phyloP scores from a whole-genome alignment of 2,888 invertebrate species.

The Carabus problematicus region DNA sequence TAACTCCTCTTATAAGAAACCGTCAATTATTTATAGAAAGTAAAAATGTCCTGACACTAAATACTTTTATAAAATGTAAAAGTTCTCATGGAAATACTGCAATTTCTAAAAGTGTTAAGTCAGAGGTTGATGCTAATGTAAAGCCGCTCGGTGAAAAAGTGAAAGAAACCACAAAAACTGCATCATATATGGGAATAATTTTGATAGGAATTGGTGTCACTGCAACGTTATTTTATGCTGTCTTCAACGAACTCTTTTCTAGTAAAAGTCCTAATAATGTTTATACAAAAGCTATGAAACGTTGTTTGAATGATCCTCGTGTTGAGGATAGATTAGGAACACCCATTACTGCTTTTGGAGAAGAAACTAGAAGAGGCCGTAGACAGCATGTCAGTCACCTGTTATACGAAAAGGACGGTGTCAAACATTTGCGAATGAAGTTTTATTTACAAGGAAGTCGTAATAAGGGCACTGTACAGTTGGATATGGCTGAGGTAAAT shows the following conservation, averaged over 20 bases:
- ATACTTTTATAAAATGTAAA: slow-evolving; percentile 28
- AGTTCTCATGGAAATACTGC: slow-evolving; percentile 18
- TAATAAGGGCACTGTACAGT: slow-evolving; percentile 81
- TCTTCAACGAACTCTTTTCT: slow-evolving; percentile 88
- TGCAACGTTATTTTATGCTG: slow-evolving; percentile 81
- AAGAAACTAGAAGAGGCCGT: slow-evolving; percentile 82
- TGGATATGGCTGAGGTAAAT: slow-evolving; percentile 84
- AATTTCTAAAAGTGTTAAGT: slow-evolving; percentile 36
- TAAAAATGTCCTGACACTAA: slow-evolving; percentile 12
- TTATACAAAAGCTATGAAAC: slow-evolving; percentile 79
- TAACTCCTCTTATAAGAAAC: slow-evolving; percentile 44
- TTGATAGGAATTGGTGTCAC: slow-evolving; percentile 82
- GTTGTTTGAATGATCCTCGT: slow-evolving; percentile 76
- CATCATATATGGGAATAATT: slow-evolving; percentile 83
- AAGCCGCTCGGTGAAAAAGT: slow-evolving; percentile 77
- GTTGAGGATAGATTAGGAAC: slow-evolving; percentile 86
- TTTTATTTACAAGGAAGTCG: slow-evolving; percentile 88
- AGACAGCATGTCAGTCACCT: slow-evolving; percentile 84
- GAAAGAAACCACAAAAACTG: slow-evolving; percentile 90
- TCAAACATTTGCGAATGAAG: slow-evolving; percentile 84
- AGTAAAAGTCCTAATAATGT: slow-evolving; percentile 86
- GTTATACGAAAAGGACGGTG: slow-evolving; percentile 76
- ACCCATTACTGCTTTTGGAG: slow-evolving; percentile 89
- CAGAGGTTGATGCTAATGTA: slow-evolving; percentile 62
- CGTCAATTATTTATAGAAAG: slow-evolving; percentile 32